Base-by-base conservation (phyloP, 1,140 invertebrate genomes). In the Planococcus citri region DNA sequence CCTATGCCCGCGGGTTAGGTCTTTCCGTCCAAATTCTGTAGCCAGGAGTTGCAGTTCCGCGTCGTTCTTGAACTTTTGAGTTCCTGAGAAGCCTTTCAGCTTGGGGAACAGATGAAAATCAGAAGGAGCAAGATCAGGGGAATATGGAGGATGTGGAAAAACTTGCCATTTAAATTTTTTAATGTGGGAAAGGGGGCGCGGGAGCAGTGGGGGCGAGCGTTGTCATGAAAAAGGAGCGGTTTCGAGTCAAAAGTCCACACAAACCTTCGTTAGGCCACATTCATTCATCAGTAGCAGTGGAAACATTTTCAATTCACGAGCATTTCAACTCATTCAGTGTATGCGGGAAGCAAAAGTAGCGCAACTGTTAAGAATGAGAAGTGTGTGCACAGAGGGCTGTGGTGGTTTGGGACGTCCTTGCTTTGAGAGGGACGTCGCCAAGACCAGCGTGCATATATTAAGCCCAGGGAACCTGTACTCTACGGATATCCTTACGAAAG, bases 71-170 rank as follows among this genome's bases (percentile, higher is more conserved):
- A 68, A 68, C 1, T 22, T 25, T 37, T 71, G 21, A 14, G 70
- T 69, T 1, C 60, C 37, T 3, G 72, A 37, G 27, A 68, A 27
- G 14, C 57, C 51, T 60, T 72, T 72, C 27, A 69, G 57, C 12
- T 61, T 4, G 1, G 64, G 58, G 37, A 78, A 79, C 22, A 79
- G 64, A 69, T 76, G 72, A 57, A 74, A 78, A 70, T 78, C 75
- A 41, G 71, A 74, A 12, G 78, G 73, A 10, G 77, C 74, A n/a
- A 78, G 69, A 70, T 79, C 76, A 1, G 71, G 72, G 20, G 60
- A 70, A 67, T 77, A 77, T 41, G 74, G 75, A 73, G 78, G 75
- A 69, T 78, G 76, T 24, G 69, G 25, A 12, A 79, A 70, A 27
- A 72, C 67, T 72, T 79, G 75, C 74, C 75, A 78, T 38, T 71